Percentiles rank a stretch among this genome's conserved stretches.
phyloP scores from a whole-genome alignment of 2,797 vertebrate genomes.

The Micromesistius poutassou region DNA sequence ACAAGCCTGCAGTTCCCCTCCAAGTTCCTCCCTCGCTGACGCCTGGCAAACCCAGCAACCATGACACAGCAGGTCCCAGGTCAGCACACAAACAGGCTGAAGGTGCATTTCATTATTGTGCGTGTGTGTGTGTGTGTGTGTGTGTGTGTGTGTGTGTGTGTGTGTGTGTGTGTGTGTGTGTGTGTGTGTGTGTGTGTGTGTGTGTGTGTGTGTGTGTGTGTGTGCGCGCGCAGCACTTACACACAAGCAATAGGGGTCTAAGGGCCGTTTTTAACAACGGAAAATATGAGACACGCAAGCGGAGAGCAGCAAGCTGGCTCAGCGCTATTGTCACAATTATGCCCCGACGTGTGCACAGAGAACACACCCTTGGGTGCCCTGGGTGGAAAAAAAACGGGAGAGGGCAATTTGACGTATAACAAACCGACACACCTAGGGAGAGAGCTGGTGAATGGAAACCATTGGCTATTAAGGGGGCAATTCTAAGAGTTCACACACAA shows the following conservation, averaged over 20 bases:
- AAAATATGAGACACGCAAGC: constrained; percentile 63
- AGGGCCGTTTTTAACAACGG: constrained; percentile 60
- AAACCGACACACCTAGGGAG: constrained; percentile 30
- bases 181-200: constrained; percentile 19
- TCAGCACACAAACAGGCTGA: constrained; percentile 38
- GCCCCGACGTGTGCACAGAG: constrained; percentile 23
- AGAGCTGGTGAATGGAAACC: constrained; percentile 33
- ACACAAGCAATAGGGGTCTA: constrained; percentile 51
- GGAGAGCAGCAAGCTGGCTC: constrained; percentile 55
- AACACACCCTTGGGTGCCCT: constrained; percentile 45
- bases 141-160: constrained; percentile 33
- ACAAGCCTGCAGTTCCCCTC: constrained; percentile 13
- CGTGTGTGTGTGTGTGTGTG: constrained; percentile 15
- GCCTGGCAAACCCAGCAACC: constrained; percentile 22
- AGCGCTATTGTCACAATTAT: constrained; percentile 55
- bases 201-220: constrained; percentile 36
- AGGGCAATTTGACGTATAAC: neutral
- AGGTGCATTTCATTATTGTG: constrained; percentile 43
- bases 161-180: constrained; percentile 32
- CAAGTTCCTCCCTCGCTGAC: constrained; percentile 15
- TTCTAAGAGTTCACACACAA: constrained; percentile 20
- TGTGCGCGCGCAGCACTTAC: constrained; percentile 35
- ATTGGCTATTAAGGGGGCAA: constrained; percentile 20
- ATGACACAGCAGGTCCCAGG: constrained; percentile 58
- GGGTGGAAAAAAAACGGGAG: constrained; percentile 36